phyloP scores from a whole-genome alignment of 2,797 vertebrate species.

The Austrolebias charrua region DNA sequence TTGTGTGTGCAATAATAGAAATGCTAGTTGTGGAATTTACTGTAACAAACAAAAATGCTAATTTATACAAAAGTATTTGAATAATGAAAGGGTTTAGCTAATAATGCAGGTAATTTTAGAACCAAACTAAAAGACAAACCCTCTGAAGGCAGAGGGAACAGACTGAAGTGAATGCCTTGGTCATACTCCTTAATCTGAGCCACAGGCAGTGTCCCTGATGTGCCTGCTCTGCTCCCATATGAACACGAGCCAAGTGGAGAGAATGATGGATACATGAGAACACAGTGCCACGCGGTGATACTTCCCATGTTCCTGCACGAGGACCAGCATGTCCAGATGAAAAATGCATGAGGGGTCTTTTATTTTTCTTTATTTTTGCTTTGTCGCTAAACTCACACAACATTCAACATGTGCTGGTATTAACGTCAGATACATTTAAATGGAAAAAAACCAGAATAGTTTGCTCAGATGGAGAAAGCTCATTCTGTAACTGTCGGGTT shows the following conservation, averaged over 20 bases:
- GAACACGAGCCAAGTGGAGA: slow-evolving; percentile 60
- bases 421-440: slow-evolving; percentile 41
- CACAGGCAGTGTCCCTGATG: slow-evolving; percentile 70
- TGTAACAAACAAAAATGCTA: slow-evolving; percentile 47
- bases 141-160: slow-evolving; percentile 55
- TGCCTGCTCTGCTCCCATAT: slow-evolving; percentile 59
- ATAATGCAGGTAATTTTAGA: slow-evolving; percentile 25
- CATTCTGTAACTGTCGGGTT: slow-evolving; percentile 40
- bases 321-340: slow-evolving; percentile 40
- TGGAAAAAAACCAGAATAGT: slow-evolving; percentile 28
- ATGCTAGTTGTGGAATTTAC: slow-evolving; percentile 40
- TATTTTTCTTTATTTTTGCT: slow-evolving; percentile 24
- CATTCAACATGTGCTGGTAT: slow-evolving; percentile 25
- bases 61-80: slow-evolving; percentile 51
- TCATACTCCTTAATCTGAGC: slow-evolving; percentile 65
- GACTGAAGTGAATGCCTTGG: slow-evolving; percentile 52
- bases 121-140: slow-evolving; percentile 35
- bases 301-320: slow-evolving; percentile 68
- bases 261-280: slow-evolving; percentile 67
- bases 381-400: neutral
- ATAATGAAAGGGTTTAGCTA: slow-evolving; percentile 49
- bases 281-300: slow-evolving; percentile 50
- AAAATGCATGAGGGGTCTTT: slow-evolving; percentile 31
- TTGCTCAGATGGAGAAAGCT: slow-evolving; percentile 29
- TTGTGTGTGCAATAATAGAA: slow-evolving; percentile 27